A percentile compares a stretch with the other conserved stretches of the same genome.
phyloP scores from a whole-genome alignment of 1,140 invertebrate genomes.

The Saxidomus purpurata region DNA sequence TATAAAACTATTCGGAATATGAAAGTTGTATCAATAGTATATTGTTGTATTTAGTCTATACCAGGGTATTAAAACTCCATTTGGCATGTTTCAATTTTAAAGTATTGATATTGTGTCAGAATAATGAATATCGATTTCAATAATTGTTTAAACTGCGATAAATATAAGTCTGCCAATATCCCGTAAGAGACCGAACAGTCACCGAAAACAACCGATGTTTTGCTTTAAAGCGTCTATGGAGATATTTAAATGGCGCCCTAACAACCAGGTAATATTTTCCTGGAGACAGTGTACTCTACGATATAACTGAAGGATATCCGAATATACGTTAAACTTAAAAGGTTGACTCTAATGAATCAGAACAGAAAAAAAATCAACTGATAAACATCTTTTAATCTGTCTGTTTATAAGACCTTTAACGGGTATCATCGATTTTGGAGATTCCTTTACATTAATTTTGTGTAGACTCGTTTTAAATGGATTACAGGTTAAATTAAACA shows the following conservation, averaged over 20 bases:
- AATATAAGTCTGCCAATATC: not conserved
- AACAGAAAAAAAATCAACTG: not conserved
- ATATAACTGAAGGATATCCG: not conserved
- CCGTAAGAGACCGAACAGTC: constrained; percentile 25
- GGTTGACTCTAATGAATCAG: not conserved
- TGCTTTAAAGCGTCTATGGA: constrained; percentile 62
- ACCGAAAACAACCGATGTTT: constrained; percentile 55
- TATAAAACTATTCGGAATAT: too few relatives aligned
- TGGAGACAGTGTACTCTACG: constrained; percentile 13
- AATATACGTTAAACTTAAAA: constrained; percentile 24
- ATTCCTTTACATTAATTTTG: not conserved
- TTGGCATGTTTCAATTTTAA: not conserved
- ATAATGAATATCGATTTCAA: not conserved
- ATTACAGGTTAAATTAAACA: not conserved
- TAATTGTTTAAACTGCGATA: constrained; percentile 33
- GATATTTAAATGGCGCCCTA: constrained; percentile 67
- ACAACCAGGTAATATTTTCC: constrained; percentile 59
- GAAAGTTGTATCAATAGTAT: too few relatives aligned
- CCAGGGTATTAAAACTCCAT: not conserved
- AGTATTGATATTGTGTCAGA: not conserved
- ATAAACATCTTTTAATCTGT: constrained; percentile 7
- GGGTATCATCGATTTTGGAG: not conserved
- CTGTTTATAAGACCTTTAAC: not conserved
- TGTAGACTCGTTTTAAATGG: not conserved
- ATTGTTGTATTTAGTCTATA: too few relatives aligned